Base-by-base conservation (phyloP, 2,888 invertebrate species). In the Pelosia muscerda region DNA sequence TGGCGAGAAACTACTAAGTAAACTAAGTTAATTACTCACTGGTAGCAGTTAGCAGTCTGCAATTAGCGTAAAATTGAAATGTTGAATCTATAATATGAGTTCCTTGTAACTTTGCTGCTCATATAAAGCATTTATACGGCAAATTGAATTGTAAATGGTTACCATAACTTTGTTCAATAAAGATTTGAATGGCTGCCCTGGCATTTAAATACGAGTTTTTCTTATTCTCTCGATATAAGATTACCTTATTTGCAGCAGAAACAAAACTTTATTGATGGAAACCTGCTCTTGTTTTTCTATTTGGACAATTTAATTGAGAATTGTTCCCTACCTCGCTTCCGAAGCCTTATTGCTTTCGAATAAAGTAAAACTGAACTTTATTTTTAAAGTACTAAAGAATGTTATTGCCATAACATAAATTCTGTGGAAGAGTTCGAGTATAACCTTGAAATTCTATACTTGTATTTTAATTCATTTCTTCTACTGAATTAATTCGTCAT, bases 21-120 rank as follows among this genome's bases (percentile, higher is more conserved):
- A 0, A 4, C 8, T 49, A 1, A 8, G 2, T n/a, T 8, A 1
- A 19, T 8, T 19, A n/a, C n/a, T 1, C 19, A n/a, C n/a, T 0
- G 9, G n/a, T 49, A 49, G 49, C n/a, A 49, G 9, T 49, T 49
- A 49, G 49, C n/a, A 49, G 8, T n/a, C 9, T 49, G n/a, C n/a
- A 49, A 49, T 49, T 49, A 49, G 49, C n/a, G n/a, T 49, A n/a
- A 19, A 49, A n/a, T 49, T 49, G n/a, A n/a, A 49, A n/a, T 49
- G 49, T 9, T 49, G n/a, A 49, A 49, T 49, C 49, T n/a, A 49
- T 49, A 49, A 49, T 49, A 49, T n/a, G 49, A n/a, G 8, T 49
- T n/a, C 49, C n/a, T 49, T n/a, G 49, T 49, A 49, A 49, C 49
- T 49, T 42, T 42, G 6, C n/a, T 49, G n/a, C 49, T 49, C 19